Base-by-base conservation (phyloP, 2,797 vertebrate species). In the Phalanger gymnotis region DNA sequence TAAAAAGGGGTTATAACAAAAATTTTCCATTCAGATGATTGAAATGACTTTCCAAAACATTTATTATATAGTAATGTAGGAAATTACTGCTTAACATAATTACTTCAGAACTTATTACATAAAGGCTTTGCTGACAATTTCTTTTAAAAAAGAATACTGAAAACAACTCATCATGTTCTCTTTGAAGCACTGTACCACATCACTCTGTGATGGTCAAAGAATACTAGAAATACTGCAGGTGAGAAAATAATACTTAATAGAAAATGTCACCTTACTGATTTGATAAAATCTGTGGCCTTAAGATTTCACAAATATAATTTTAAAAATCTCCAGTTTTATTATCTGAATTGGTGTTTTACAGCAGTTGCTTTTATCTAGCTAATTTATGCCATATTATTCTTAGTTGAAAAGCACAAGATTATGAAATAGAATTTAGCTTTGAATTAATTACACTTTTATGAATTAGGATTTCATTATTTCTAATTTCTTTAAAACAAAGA, bases 1-100 rank as follows among this genome's bases (percentile, higher is more conserved):
- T 12, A 89, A 94, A 31, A 73, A 40, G 28, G 66, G 66, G 16
- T 81, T 25, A 51, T 91, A 93, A 73, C n/a, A 93, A 61, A 94
- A 92, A 93, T 25, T 27, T 40, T 87, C 9, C 73, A 51, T 47
- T 7, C 73, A 47, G 73, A 53, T 22, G 55, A 91, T 81, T 47
- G 34, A 90, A 92, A 92, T 57, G 90, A 25, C 58, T 57, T 5
- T 19, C 40, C 52, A 58, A 55, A 9, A 31, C 0, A 55, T 28
- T 11, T 90, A 90, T 10, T 55, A 19, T 89, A 11, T 90, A 93
- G 93, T 90, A 90, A 14, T 90, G 34, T 91, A 51, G 51, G 0
- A 31, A 57, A 40, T 34, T 47, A 61, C 91, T 91, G 51, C 92
- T 95, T 92, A 56, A 90, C 55, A 87, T 27, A 12, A 14, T 58